These are phyloP conservation scores for Acanthosepion esculentum DNA, from an alignment of 2,888 invertebrate species.

Conservation along the genomic window DNA sequence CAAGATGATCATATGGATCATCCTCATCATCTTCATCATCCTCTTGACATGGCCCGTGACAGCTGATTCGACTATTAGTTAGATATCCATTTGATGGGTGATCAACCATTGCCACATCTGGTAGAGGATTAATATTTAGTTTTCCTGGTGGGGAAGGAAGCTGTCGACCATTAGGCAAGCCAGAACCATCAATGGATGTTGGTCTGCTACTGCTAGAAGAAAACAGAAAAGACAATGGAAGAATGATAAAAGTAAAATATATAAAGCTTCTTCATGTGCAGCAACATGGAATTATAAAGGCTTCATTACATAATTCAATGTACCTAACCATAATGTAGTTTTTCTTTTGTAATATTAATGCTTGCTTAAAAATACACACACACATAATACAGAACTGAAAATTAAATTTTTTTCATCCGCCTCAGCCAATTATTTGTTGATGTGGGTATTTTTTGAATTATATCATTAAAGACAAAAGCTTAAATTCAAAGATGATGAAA, in stretches of 20 bases:
- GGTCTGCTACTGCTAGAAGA: constrained; percentile 44
- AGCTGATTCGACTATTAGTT: background rate
- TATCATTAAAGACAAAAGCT: too few species aligned
- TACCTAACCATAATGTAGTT: too few species aligned
- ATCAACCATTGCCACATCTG: constrained; percentile 24
- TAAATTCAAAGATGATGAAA: too few species aligned
- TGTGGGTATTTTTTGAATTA: too few species aligned
- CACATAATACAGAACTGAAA: too few species aligned
- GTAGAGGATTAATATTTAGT: background rate
- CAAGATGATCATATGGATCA: constrained; percentile 43
- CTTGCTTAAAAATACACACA: too few species aligned
- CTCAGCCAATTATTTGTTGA: too few species aligned
- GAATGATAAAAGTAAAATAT: background rate
- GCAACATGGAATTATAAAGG: background rate
- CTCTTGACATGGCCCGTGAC: background rate
- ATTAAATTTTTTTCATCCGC: too few species aligned
- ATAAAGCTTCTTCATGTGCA: background rate
- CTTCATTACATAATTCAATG: background rate
- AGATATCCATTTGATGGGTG: background rate
- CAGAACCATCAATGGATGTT: constrained; percentile 47
- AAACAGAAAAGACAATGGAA: background rate
- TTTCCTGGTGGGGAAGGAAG: constrained; percentile 43
- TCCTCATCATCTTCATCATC: background rate
- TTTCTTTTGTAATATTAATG: too few species aligned
- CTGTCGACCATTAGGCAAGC: constrained; percentile 46